A percentile compares a stretch with the other conserved stretches of the same genome.
These are phyloP conservation scores for Hylaea fasciaria DNA, from an alignment of 2,888 invertebrate genomes.

Conservation along the genomic window DNA sequence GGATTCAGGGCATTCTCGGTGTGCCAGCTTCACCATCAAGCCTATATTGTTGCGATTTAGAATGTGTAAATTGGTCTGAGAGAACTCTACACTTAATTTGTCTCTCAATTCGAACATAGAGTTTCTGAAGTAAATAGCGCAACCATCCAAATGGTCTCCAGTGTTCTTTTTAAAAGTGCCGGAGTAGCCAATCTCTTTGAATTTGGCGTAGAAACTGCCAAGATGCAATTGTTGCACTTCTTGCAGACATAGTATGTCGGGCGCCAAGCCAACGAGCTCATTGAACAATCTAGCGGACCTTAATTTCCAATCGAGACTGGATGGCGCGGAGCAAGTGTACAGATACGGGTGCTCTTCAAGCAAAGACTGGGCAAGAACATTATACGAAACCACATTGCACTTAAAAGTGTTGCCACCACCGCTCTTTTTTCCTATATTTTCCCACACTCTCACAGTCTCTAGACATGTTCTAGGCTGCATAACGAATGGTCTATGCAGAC, in stretches of 20 bases:
- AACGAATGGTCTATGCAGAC: background rate
- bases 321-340: conserved; percentile 1
- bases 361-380: conserved; percentile 1
- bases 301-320: background rate
- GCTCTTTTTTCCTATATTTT: conserved; percentile 2
- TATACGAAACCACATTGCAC: conserved; percentile 2
- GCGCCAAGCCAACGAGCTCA: conserved; percentile 1
- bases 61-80: conserved; percentile 84
- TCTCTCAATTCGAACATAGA: conserved; percentile 5
- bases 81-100: conserved; percentile 85
- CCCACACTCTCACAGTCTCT: conserved; percentile 1
- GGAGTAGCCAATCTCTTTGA: conserved; percentile 4
- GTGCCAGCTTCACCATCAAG: conserved; percentile 61
- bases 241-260: conserved; percentile 6
- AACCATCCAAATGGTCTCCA: background rate
- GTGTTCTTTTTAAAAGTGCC: conserved; percentile 2
- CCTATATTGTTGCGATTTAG: conserved; percentile 95
- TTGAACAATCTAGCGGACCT: background rate
- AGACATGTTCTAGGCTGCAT: conserved; percentile 2
- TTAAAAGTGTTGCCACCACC: background rate
- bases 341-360: conserved; percentile 4
- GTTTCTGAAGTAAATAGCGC: conserved; percentile 4
- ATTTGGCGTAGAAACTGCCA: background rate
- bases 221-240: conserved; percentile 2
- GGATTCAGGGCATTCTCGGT: no score